Evolutionary conservation across 2,888 invertebrate species (phyloP).

Genomic region (Lomographa bimaculata): DNA sequence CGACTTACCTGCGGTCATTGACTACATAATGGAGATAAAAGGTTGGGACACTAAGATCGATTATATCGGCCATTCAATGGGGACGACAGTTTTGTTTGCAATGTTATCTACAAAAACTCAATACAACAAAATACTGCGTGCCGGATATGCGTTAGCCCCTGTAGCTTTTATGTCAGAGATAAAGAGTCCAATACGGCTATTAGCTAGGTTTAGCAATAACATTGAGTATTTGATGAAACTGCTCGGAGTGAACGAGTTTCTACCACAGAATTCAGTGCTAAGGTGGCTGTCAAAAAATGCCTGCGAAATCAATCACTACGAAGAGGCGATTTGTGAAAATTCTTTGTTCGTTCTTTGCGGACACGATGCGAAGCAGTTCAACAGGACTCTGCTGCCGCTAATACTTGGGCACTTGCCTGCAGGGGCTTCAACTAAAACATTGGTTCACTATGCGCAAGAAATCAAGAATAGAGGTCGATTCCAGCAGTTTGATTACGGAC

Average conservation of each 20-base stretch:
- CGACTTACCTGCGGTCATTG: slow-evolving; percentile 94
- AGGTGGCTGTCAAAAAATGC: slow-evolving; percentile 85
- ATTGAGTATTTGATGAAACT: slow-evolving; percentile 84
- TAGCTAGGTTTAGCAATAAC: slow-evolving; percentile 86
- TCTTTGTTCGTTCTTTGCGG: slow-evolving; percentile 89
- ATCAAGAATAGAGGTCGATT: slow-evolving; percentile 81
- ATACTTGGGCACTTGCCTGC: slow-evolving; percentile 89
- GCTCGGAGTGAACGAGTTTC: slow-evolving; percentile 88
- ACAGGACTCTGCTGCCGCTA: slow-evolving; percentile 86
- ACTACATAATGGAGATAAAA: slow-evolving; percentile 83
- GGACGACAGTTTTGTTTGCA: slow-evolving; percentile 90
- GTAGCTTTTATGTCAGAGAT: slow-evolving; percentile 87
- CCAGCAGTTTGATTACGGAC: slow-evolving; percentile 88
- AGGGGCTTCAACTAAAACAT: slow-evolving; percentile 88
- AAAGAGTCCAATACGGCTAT: slow-evolving; percentile 85
- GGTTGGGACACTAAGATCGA: slow-evolving; percentile 75
- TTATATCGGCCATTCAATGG: slow-evolving; percentile 97
- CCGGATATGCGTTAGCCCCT: slow-evolving; percentile 88
- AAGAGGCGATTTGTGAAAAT: slow-evolving; percentile 88
- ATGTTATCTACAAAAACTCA: slow-evolving; percentile 87
- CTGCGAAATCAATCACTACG: slow-evolving; percentile 83
- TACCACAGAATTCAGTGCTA: slow-evolving; percentile 86
- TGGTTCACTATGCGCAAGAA: slow-evolving; percentile 88
- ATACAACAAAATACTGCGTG: slow-evolving; percentile 86
- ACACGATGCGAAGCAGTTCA: slow-evolving; percentile 87